Percentiles rank a stretch among this genome's conserved stretches.
phyloP scores from a whole-genome alignment of 1,140 invertebrate genomes.

The Sesamia nonagrioides region DNA sequence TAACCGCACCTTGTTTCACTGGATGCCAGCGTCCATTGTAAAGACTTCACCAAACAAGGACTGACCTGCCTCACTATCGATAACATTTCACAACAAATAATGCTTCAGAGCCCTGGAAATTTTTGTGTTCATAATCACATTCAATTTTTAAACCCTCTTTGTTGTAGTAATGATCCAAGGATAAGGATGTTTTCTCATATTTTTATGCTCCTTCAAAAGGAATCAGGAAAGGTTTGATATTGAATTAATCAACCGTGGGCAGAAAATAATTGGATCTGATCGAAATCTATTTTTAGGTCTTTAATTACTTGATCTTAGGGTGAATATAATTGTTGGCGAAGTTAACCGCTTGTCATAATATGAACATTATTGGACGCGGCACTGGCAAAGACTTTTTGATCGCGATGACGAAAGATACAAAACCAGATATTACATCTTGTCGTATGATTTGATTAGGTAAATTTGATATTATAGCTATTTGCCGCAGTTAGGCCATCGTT shows the following conservation, averaged over 20 bases:
- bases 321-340: constrained; percentile 13
- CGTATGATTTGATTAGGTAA: constrained; percentile 57
- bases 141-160: background rate
- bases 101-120: background rate
- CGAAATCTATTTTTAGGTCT: constrained; percentile 40
- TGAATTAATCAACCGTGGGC: constrained; percentile 15
- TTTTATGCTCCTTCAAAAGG: background rate
- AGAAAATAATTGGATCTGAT: constrained; percentile 41
- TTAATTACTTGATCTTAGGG: constrained; percentile 1
- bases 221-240: constrained; percentile 24
- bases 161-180: background rate
- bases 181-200: background rate
- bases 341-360: constrained; percentile 30
- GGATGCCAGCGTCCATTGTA: constrained; percentile 29
- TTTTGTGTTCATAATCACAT: background rate
- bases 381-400: constrained; percentile 11
- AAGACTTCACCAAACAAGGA: constrained; percentile 11
- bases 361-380: background rate
- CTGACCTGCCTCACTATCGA: constrained; percentile 43
- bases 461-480: constrained; percentile 57
- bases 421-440: constrained; percentile 1
- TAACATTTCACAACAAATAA: constrained; percentile 1
- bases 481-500: constrained; percentile 62
- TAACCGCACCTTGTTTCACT: constrained; percentile 47
- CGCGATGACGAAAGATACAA: constrained; percentile 6